These are phyloP conservation scores for Nannoperca obscura DNA, from an alignment of 2,797 vertebrate species.

Conservation along the genomic window DNA sequence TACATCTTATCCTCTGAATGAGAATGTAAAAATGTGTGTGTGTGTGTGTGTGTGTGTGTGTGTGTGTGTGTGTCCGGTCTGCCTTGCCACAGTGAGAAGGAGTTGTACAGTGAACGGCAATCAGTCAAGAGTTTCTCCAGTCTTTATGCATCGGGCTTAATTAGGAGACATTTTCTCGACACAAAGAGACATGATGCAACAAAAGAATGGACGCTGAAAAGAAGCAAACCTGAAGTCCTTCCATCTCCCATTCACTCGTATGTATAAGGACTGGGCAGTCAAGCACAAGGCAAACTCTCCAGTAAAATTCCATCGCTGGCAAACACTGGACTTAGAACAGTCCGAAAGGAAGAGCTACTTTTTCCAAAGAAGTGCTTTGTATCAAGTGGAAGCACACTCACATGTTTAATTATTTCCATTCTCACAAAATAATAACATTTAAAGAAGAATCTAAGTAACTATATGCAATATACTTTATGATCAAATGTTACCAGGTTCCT, in stretches of 20 bases:
- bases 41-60: slow-evolving; percentile 19
- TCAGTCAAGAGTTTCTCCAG: slow-evolving; percentile 82
- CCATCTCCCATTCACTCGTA: slow-evolving; percentile 72
- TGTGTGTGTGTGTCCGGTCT: slow-evolving; percentile 52
- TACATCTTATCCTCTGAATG: slow-evolving; percentile 69
- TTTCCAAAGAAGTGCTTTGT: slow-evolving; percentile 62
- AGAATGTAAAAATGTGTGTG: slow-evolving; percentile 55
- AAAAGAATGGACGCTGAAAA: slow-evolving; percentile 80
- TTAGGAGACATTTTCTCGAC: slow-evolving; percentile 78
- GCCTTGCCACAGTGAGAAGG: slow-evolving; percentile 59
- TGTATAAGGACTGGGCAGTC: slow-evolving; percentile 70
- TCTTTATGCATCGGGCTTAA: slow-evolving; percentile 82
- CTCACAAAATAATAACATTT: slow-evolving; percentile 32
- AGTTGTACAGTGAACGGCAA: slow-evolving; percentile 74
- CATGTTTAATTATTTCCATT: slow-evolving; percentile 48
- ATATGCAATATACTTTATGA: neutral
- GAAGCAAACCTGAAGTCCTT: slow-evolving; percentile 78
- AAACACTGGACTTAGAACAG: slow-evolving; percentile 63
- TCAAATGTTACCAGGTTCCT: neutral
- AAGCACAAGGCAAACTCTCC: slow-evolving; percentile 76
- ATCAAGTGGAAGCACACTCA: slow-evolving; percentile 42
- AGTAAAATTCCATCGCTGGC: slow-evolving; percentile 78
- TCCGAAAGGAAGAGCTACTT: slow-evolving; percentile 61
- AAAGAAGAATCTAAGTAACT: slow-evolving; percentile 13
- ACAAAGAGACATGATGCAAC: slow-evolving; percentile 80